These are phyloP conservation scores for Hirtodrosophila confusa DNA, from an alignment of 2,888 invertebrate genomes.

Conservation along the genomic window DNA sequence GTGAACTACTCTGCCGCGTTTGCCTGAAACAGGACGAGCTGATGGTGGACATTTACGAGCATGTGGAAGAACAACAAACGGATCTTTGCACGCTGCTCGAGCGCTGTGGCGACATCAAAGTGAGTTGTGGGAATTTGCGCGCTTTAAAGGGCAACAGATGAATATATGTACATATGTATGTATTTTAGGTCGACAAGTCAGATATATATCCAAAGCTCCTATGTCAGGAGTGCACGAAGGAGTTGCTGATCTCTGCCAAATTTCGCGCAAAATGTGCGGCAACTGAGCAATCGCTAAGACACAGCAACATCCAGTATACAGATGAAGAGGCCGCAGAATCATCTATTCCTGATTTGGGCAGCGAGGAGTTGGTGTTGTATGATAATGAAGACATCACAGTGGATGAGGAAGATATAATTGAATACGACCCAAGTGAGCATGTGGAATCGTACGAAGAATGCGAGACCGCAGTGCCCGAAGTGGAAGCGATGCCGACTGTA, in stretches of 20 bases:
- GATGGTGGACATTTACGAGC: conserved; percentile 80
- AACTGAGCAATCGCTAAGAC: conserved; percentile 61
- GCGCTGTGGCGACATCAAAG: conserved; percentile 73
- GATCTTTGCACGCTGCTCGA: conserved; percentile 75
- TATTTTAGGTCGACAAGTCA: conserved; percentile 64
- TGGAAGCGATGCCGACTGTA: background rate
- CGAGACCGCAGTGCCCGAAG: conserved; percentile 3
- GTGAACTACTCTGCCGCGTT: conserved; percentile 78
- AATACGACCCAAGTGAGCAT: conserved; percentile 48
- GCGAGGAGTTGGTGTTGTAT: background rate
- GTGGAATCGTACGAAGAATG: conserved; percentile 30
- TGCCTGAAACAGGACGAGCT: conserved; percentile 79
- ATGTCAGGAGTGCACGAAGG: conserved; percentile 81
- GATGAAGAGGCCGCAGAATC: conserved; percentile 1
- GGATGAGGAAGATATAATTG: conserved; percentile 31
- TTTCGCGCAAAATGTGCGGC: conserved; percentile 80
- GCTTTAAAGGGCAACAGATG: background rate
- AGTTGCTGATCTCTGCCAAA: conserved; percentile 78
- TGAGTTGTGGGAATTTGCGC: conserved; percentile 20
- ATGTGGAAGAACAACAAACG: conserved; percentile 76
- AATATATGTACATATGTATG: background rate
- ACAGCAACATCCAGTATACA: background rate
- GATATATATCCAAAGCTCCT: conserved; percentile 80
- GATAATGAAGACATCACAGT: background rate
- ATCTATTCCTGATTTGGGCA: background rate